phyloP scores from a whole-genome alignment of 2,797 vertebrate genomes.

The Esox masquinongy region DNA sequence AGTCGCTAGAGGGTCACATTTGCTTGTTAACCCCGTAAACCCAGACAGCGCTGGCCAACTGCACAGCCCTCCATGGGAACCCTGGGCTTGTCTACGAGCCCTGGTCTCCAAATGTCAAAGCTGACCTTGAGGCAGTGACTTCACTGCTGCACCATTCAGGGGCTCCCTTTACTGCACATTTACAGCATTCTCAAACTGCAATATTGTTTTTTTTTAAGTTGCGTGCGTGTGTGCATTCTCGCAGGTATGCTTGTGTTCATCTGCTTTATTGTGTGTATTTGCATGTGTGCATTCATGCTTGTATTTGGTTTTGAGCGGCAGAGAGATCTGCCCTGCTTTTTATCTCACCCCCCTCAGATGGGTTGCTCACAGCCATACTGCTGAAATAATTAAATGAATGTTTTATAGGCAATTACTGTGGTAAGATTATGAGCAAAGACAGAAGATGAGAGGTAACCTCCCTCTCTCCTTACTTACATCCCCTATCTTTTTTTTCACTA shows the following conservation, averaged over 20 bases:
- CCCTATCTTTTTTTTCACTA: constrained; percentile 11
- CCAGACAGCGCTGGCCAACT: too few species aligned
- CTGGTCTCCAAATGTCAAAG: too few species aligned
- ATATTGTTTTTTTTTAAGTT: neutral
- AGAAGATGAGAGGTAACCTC: constrained; percentile 31
- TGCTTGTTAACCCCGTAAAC: too few species aligned
- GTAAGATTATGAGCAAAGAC: constrained; percentile 47
- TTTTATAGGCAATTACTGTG: constrained; percentile 70
- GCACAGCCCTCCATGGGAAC: too few species aligned
- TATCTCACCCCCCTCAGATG: constrained; percentile 29
- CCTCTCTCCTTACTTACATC: constrained; percentile 3
- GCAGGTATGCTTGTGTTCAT: constrained; percentile 11
- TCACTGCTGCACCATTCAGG: too few species aligned
- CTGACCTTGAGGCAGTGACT: too few species aligned
- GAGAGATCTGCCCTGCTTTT: constrained; percentile 27
- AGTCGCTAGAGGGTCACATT: too few species aligned
- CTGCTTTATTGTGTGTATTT: constrained; percentile 6
- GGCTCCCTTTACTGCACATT: too few species aligned
- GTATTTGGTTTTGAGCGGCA: constrained; percentile 1
- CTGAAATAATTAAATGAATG: constrained; percentile 67
- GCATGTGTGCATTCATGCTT: constrained; percentile 11
- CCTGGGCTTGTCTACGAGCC: too few species aligned
- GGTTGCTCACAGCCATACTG: constrained; percentile 52
- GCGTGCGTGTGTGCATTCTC: neutral
- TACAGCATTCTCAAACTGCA: too few species aligned